phyloP scores from a whole-genome alignment of 2,888 invertebrate genomes.

The Aspidiotus rigidus region DNA sequence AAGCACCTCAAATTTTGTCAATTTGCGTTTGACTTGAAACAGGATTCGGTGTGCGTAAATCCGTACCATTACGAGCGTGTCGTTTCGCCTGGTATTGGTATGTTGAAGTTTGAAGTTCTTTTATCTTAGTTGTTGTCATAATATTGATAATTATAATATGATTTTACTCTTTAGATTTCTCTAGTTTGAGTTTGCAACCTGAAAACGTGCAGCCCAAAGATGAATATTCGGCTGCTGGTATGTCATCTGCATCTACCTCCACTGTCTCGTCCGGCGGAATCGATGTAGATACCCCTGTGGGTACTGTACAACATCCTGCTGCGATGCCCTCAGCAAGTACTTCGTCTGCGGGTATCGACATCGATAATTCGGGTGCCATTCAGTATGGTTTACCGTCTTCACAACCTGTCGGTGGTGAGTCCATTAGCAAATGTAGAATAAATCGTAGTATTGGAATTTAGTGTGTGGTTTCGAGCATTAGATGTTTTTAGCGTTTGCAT shows the following conservation, averaged over 20 bases:
- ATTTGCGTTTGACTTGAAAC: conserved; percentile 97
- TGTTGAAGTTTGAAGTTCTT: conserved; percentile 39
- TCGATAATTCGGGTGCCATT: no score
- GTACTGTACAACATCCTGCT: conserved; percentile 32
- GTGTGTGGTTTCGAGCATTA: no score
- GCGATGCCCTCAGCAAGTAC: neutral
- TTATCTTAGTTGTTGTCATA: no score
- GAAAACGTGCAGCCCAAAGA: conserved; percentile 64
- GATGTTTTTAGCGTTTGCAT: no score
- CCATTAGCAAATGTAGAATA: no score
- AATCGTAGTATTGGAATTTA: no score
- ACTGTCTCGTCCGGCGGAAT: conserved; percentile 40
- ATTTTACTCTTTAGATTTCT: conserved; percentile 56
- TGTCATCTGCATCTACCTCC: conserved; percentile 41
- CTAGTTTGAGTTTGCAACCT: conserved; percentile 65
- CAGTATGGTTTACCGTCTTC: conserved; percentile 1
- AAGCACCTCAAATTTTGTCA: conserved; percentile 97
- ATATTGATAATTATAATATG: neutral
- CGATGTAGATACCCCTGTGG: conserved; percentile 23
- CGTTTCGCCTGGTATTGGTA: conserved; percentile 93
- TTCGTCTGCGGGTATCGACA: neutral
- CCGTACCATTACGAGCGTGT: conserved; percentile 99
- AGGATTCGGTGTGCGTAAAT: conserved; percentile 98
- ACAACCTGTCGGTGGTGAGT: conserved; percentile 1
- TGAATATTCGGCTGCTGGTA: conserved; percentile 53